A percentile compares a stretch with the other conserved stretches of the same genome.
Evolutionary conservation across 35 echinoderm and acorn worm genomes (phyloP).

Genomic region (Stichopus chloronotus): DNA sequence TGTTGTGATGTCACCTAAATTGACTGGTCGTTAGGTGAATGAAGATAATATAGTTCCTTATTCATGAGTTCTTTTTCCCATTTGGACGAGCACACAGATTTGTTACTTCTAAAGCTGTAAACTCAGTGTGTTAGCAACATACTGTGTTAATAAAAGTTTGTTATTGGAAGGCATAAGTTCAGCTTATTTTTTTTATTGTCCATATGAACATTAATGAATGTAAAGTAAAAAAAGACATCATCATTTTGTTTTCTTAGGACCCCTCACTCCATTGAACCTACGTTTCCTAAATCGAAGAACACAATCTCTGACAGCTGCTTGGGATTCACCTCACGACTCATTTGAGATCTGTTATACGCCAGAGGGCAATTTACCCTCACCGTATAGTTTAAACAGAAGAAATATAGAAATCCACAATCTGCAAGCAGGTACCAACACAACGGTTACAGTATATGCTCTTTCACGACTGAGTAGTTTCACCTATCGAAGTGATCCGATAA

Average conservation of each 20-base stretch:
- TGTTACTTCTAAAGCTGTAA: no score
- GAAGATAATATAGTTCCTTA: no score
- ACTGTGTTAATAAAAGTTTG: no score
- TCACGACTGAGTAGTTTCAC: not conserved
- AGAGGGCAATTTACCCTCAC: not conserved
- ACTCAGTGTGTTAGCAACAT: no score
- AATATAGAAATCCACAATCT: not conserved
- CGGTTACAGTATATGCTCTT: constrained; percentile 1
- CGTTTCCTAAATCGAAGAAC: not conserved
- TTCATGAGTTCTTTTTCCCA: no score
- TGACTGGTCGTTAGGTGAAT: no score
- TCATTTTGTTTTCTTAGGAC: not conserved
- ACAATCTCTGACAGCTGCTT: constrained; percentile 8
- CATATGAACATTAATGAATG: no score
- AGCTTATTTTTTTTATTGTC: no score
- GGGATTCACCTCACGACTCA: constrained; percentile 11
- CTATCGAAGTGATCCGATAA: constrained; percentile 17
- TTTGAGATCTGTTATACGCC: constrained; percentile 36
- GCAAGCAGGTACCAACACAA: not conserved
- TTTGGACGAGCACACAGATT: no score
- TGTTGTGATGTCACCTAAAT: no score
- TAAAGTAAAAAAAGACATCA: no score
- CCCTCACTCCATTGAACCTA: not conserved
- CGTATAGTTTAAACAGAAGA: not conserved
- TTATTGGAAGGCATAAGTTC: no score